phyloP scores from a whole-genome alignment of 2,113 vertebrate genomes.

The Cavia aperea region DNA sequence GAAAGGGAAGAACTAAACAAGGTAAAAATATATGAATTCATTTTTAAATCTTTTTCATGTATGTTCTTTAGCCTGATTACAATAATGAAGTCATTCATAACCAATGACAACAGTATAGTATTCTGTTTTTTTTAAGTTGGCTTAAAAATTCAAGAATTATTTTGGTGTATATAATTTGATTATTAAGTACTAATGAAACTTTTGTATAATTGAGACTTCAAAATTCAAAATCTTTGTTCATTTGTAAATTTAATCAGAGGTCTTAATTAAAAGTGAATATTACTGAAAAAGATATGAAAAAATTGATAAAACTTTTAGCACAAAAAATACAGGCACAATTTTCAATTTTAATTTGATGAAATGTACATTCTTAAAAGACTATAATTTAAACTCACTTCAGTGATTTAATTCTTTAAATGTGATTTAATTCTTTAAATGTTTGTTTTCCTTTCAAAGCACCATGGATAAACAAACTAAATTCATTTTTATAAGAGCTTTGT shows the following conservation, averaged over 20 bases:
- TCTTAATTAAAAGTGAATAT: slow-evolving; percentile 36
- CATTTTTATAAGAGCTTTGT: slow-evolving; percentile 43
- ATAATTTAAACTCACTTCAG: slow-evolving; percentile 6
- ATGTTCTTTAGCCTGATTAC: slow-evolving; percentile 23
- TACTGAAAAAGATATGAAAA: slow-evolving; percentile 13
- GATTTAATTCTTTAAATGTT: slow-evolving; percentile 17
- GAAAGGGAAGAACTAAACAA: slow-evolving; percentile 93
- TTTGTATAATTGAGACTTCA: background rate
- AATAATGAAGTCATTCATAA: slow-evolving; percentile 34
- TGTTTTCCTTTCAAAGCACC: slow-evolving; percentile 38
- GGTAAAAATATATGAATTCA: slow-evolving; percentile 76
- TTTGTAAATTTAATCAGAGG: slow-evolving; percentile 23
- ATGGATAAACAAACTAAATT: background rate
- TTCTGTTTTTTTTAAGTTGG: background rate
- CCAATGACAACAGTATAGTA: background rate
- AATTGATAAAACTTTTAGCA: background rate
- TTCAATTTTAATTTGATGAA: slow-evolving; percentile 36
- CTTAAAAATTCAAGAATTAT: background rate
- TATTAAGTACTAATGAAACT: background rate
- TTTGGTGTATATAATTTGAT: slow-evolving; percentile 23
- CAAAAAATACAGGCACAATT: slow-evolving; percentile 26
- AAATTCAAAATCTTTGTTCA: slow-evolving; percentile 21
- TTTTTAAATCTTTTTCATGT: slow-evolving; percentile 45
- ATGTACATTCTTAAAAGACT: slow-evolving; percentile 20
- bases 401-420: slow-evolving; percentile 27